Percentiles rank a stretch among this genome's conserved stretches.
Conservation (phyloP, 2,888 invertebrate genomes). For the Zonitis immaculata region DNA sequence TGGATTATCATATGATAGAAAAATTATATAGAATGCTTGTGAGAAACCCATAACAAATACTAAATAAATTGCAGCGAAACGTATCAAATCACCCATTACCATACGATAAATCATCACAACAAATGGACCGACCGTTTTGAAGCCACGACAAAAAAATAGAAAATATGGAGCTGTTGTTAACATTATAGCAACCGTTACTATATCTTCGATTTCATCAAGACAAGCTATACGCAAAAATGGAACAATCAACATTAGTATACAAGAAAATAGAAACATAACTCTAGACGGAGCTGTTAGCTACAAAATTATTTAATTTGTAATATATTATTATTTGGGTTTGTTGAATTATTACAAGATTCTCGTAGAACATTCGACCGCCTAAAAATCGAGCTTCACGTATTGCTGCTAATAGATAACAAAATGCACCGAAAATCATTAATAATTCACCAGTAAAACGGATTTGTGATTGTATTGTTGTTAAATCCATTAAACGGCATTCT, state of each 20-base stretch:
- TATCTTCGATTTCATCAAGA: slow-evolving; percentile 82
- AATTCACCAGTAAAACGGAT: slow-evolving; percentile 75
- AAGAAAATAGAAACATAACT: slow-evolving; percentile 92
- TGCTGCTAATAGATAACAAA: slow-evolving; percentile 79
- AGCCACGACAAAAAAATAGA: slow-evolving; percentile 95
- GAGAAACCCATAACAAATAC: slow-evolving; percentile 98
- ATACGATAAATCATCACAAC: slow-evolving; percentile 99
- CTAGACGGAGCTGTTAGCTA: slow-evolving; percentile 85
- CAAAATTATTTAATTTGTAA: slow-evolving; percentile 28
- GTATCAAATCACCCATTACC: slow-evolving; percentile 91
- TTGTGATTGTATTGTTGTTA: slow-evolving; percentile 56
- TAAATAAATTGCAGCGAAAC: slow-evolving; percentile 94
- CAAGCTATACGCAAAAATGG: slow-evolving; percentile 83
- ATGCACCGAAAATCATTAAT: slow-evolving; percentile 73
- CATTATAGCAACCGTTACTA: slow-evolving; percentile 89
- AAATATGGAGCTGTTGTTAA: slow-evolving; percentile 95
- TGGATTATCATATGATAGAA: slow-evolving; percentile 81
- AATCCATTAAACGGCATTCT: slow-evolving; percentile 66
- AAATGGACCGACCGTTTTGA: slow-evolving; percentile 97
- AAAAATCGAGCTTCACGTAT: slow-evolving; percentile 85
- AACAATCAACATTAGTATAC: slow-evolving; percentile 79
- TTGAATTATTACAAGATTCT: slow-evolving; percentile 71
- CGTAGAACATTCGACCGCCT: slow-evolving; percentile 90
- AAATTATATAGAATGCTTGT: slow-evolving; percentile 92
- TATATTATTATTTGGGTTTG: neutral